A percentile compares a stretch with the other conserved stretches of the same genome.
Evolutionary conservation across 2,888 invertebrate genomes (phyloP).

Genomic region (Zygaena filipendulae): DNA sequence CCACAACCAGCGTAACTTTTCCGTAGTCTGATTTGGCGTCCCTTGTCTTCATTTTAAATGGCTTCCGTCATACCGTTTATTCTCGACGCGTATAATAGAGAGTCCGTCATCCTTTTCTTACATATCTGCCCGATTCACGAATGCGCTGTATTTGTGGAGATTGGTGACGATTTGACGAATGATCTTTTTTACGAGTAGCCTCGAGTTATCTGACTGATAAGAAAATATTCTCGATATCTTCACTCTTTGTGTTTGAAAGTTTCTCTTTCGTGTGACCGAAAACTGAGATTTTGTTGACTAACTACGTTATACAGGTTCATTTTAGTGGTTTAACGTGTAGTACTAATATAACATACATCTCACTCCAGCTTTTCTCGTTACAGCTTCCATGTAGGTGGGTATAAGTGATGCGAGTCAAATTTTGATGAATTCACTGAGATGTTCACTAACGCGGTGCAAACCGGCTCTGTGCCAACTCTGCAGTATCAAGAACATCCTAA

Average conservation of each 20-base stretch:
- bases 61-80: conserved; percentile 57
- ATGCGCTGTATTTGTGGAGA: conserved; percentile 50
- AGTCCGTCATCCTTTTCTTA: conserved; percentile 69
- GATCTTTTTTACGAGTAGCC: conserved; percentile 64
- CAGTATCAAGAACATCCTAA: conserved; percentile 76
- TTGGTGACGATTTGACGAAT: conserved; percentile 26
- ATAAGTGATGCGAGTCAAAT: too few relatives aligned
- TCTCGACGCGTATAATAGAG: conserved; percentile 52
- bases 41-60: conserved; percentile 38
- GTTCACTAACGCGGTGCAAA: conserved; percentile 71
- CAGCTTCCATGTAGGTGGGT: too few relatives aligned
- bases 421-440: conserved; percentile 39
- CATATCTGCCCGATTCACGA: conserved; percentile 57
- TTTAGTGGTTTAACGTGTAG: too few relatives aligned
- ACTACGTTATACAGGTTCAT: conserved; percentile 11
- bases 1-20: conserved; percentile 12
- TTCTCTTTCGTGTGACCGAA: conserved; percentile 44
- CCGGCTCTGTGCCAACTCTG: conserved; percentile 70
- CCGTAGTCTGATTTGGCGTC: conserved; percentile 25
- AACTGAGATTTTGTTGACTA: conserved; percentile 22
- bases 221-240: conserved; percentile 63
- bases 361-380: too few relatives aligned
- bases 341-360: too few relatives aligned
- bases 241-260: conserved; percentile 57
- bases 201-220: conserved; percentile 62